phyloP scores from a whole-genome alignment of 1,140 invertebrate species.

The Camponotus vicinus region DNA sequence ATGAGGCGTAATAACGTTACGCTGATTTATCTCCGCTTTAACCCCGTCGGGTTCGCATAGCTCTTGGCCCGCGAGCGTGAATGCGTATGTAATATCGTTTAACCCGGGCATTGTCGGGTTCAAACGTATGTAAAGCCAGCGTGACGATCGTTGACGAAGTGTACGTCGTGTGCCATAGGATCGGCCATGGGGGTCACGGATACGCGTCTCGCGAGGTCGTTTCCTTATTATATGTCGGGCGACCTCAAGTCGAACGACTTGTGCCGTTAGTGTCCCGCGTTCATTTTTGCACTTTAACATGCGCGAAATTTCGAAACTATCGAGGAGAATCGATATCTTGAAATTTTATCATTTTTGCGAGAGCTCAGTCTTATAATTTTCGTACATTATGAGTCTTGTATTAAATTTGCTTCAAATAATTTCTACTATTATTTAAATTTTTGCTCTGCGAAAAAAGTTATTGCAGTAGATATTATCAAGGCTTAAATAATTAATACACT shows the following conservation, averaged over 20 bases:
- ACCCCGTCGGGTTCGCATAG: constrained; percentile 67
- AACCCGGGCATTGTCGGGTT: constrained; percentile 79
- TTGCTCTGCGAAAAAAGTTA: background rate
- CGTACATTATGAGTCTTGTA: background rate
- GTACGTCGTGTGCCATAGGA: constrained; percentile 58
- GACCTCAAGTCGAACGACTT: constrained; percentile 38
- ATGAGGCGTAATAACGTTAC: constrained; percentile 77
- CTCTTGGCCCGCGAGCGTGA: constrained; percentile 55
- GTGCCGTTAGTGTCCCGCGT: background rate
- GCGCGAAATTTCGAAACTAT: constrained; percentile 4
- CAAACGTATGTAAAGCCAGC: constrained; percentile 80
- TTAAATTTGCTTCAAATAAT: no score
- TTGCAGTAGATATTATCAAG: constrained; percentile 15
- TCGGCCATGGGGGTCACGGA: constrained; percentile 63
- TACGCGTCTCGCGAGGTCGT: constrained; percentile 62
- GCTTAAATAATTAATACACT: constrained; percentile 2
- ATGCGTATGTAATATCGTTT: constrained; percentile 78
- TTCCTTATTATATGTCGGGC: constrained; percentile 75
- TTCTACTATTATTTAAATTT: no score
- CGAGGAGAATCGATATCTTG: background rate
- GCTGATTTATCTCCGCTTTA: constrained; percentile 80
- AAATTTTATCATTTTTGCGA: background rate
- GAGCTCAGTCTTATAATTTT: background rate
- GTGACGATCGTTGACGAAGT: constrained; percentile 77
- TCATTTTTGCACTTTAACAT: constrained; percentile 13